Evolutionary conservation across 2,888 invertebrate genomes (phyloP).

Genomic region (Celastrina argiolus): DNA sequence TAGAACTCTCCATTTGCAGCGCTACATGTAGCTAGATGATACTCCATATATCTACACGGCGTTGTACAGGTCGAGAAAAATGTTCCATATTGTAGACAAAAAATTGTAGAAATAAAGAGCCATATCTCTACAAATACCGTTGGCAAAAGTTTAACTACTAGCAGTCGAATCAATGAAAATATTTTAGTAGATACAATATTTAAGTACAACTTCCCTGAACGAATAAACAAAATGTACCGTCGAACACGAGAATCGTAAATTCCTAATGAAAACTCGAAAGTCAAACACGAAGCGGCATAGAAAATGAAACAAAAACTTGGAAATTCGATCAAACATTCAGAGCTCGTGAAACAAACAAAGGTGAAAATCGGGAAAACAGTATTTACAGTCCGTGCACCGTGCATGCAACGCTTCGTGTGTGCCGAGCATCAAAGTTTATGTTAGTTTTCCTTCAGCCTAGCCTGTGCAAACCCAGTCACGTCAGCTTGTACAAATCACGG

Average conservation of each 20-base stretch:
- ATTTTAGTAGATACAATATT: neutral
- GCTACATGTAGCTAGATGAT: too few relatives aligned
- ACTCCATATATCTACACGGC: too few relatives aligned
- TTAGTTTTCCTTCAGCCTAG: conserved; percentile 65
- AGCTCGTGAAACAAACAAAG: conserved; percentile 26
- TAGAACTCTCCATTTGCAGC: too few relatives aligned
- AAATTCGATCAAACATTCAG: conserved; percentile 16
- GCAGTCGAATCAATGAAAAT: neutral
- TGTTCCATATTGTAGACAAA: too few relatives aligned
- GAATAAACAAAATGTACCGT: neutral
- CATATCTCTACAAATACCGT: neutral
- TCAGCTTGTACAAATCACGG: conserved; percentile 57
- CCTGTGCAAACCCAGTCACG: conserved; percentile 70
- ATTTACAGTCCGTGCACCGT: conserved; percentile 34
- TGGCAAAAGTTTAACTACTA: neutral
- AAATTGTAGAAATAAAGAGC: too few relatives aligned
- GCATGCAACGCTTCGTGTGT: conserved; percentile 36
- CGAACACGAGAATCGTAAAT: conserved; percentile 6
- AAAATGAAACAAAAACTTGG: conserved; percentile 17
- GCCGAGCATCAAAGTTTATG: conserved; percentile 60
- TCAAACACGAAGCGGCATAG: conserved; percentile 22
- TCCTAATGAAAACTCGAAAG: neutral
- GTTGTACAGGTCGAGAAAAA: too few relatives aligned
- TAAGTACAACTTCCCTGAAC: neutral
- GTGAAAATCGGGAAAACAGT: conserved; percentile 33